Base-by-base conservation (phyloP, 1,140 invertebrate genomes). In the Ectropis grisescens region DNA sequence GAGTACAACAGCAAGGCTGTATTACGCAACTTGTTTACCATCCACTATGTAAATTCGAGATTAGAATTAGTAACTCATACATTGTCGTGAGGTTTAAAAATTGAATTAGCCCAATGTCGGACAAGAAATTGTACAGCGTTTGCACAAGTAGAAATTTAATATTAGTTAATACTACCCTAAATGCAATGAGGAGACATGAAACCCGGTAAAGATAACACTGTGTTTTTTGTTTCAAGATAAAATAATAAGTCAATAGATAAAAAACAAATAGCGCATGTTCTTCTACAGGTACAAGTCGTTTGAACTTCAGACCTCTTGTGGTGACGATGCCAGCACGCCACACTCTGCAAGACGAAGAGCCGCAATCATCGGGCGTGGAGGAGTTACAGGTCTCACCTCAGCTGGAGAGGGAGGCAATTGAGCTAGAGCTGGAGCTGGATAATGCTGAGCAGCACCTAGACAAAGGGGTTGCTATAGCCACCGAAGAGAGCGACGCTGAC, bases 401-500 rank as follows among this genome's bases (percentile, higher is more conserved):
- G 7, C 36, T 72, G n/a, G 75, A 76, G 27, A n/a, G 60, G 7
- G 75, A 80, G 30, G 43, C 51, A 0, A 22, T 57, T 3, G 65
- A 69, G 27, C 43, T 80, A 2, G 71, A 80, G 7, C 43, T 48
- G 12, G 52, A 80, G 29, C 44, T 80, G 10, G 41, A 54, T 15
- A 59, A 59, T 7, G 71, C 58, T 13, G 70, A 80, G 16, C 60
- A 59, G 13, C 66, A 72, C 11, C 47, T 80, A 19, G 65, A 71
- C 3, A 59, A 53, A 33, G 68, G 52, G 16, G 52, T 64, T 2
- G 57, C 64, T 3, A 72, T 78, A 7, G 75, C 71, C 9, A 56
- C 55, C 4, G 66, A 67, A 34, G 75, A 80, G 37, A 80, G 66
- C 37, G 75, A 80, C 35, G 58, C 43, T 13, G 71, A 76, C 10